Evolutionary conservation across 2,113 vertebrate species (phyloP).

Genomic region (Bungarus multicinctus): DNA sequence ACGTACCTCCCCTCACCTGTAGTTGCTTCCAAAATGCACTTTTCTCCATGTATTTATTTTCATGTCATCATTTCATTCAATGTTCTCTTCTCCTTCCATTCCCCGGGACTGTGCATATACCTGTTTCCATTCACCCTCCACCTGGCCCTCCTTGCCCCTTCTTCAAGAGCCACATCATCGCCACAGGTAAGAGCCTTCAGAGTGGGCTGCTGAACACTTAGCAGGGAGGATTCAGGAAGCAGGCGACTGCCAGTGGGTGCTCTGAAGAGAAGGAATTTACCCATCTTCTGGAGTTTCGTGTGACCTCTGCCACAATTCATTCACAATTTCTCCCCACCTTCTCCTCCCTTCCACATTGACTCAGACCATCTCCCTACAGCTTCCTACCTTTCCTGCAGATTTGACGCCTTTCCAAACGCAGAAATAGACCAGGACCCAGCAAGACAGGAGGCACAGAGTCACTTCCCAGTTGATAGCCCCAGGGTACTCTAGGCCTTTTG

Average conservation of each 20-base stretch:
- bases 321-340: background rate
- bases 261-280: background rate
- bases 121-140: background rate
- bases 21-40: background rate
- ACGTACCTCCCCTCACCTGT: background rate
- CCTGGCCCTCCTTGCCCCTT: background rate
- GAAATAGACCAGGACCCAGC: conserved; percentile 96
- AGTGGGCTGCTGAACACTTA: background rate
- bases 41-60: background rate
- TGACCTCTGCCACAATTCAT: background rate
- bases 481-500: conserved; percentile 78
- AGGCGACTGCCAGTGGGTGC: background rate
- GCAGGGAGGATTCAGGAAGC: background rate
- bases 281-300: background rate
- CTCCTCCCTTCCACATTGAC: background rate
- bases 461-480: conserved; percentile 90
- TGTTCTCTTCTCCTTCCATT: background rate
- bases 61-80: background rate
- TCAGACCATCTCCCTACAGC: background rate
- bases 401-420: conserved; percentile 98
- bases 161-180: background rate
- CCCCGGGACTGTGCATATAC: background rate
- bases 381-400: conserved; percentile 90
- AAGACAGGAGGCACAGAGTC: conserved; percentile 88
- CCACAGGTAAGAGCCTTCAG: background rate